phyloP scores from a whole-genome alignment of 1,140 invertebrate species.

The Melitaea cinxia region DNA sequence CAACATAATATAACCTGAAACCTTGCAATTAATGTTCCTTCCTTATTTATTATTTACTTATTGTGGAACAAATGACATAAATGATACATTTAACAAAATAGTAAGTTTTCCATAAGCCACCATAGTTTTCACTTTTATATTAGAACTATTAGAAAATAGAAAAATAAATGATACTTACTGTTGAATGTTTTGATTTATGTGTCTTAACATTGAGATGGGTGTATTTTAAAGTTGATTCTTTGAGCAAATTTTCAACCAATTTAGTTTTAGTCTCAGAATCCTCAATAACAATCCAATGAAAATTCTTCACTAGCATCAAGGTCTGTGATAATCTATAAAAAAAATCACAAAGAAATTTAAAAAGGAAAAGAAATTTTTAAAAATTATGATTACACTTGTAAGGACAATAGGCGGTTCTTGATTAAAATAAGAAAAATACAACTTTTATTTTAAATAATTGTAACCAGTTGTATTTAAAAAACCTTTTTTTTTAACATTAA shows the following conservation, averaged over 20 bases:
- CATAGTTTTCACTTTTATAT: neutral
- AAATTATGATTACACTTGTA: too few relatives aligned
- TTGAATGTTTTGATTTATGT: conserved; percentile 73
- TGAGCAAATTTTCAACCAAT: conserved; percentile 91
- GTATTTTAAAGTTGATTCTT: conserved; percentile 86
- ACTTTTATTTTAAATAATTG: too few relatives aligned
- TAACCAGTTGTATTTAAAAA: too few relatives aligned
- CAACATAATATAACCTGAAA: neutral
- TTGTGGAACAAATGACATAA: too few relatives aligned
- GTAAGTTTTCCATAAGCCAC: too few relatives aligned
- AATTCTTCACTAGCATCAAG: conserved; percentile 91
- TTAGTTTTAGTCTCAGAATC: conserved; percentile 89
- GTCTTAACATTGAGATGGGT: conserved; percentile 91
- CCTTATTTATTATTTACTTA: too few relatives aligned
- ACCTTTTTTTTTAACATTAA: too few relatives aligned
- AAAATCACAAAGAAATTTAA: conserved; percentile 31
- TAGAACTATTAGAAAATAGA: neutral
- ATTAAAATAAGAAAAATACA: too few relatives aligned
- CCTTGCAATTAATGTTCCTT: too few relatives aligned
- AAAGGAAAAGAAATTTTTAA: too few relatives aligned
- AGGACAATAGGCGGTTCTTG: too few relatives aligned
- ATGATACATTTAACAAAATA: too few relatives aligned
- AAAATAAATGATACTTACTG: conserved; percentile 55
- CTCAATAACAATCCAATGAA: conserved; percentile 98
- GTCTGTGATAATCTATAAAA: conserved; percentile 91